Evolutionary conservation across 64 coral and sea anemone species (phyloP), one percentile per base, ranked within the genome.

Genomic region (Orbicella faveolata): DNA sequence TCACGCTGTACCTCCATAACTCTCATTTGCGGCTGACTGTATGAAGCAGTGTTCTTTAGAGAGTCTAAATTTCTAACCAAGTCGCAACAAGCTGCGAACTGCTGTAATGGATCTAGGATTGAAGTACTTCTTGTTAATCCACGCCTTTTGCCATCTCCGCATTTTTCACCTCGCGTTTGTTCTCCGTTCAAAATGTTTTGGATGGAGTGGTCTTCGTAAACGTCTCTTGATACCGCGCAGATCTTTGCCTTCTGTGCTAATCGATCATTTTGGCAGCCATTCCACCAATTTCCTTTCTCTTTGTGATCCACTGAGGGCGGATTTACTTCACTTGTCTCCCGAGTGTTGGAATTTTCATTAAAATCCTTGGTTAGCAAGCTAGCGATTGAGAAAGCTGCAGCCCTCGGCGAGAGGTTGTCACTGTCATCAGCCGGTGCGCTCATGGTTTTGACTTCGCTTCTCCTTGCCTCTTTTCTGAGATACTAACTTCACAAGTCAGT

Each of bases 351-450:
- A 84, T 95, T 48, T 83, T 74, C 73, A 67, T 63, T 9, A 54
- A 75, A 21, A 73, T 63, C 80, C 34, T 87, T 90, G 18, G 69
- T 90, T 48, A 97, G 54, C 64, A 97, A 77, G 53, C 81, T 97
- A 21, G 89, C 92, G 68, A 97, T 97, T 16, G 95, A 97, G 51
- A 97, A 97, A 15, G 95, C 95, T 23, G 89, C 95, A 73, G 95
- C 95, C 69, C 88, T 93, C 2, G 95, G 90, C 35, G 95, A 97
- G 39, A 97, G 37, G 21, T 93, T 88, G 72, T 97, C 95, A 79
- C 2, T 64, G 19, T 78, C 87, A 14, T 73, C 80, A 19, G 15
- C 74, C 77, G 52, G 52, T 20, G 59, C 20, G 77, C 30, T 89
- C 92, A 94, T 94, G 26, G 16, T 84, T 69, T 65, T 30, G 41